Conservation (phyloP, 2,113 vertebrate genomes). For the Leiothrix lutea region DNA sequence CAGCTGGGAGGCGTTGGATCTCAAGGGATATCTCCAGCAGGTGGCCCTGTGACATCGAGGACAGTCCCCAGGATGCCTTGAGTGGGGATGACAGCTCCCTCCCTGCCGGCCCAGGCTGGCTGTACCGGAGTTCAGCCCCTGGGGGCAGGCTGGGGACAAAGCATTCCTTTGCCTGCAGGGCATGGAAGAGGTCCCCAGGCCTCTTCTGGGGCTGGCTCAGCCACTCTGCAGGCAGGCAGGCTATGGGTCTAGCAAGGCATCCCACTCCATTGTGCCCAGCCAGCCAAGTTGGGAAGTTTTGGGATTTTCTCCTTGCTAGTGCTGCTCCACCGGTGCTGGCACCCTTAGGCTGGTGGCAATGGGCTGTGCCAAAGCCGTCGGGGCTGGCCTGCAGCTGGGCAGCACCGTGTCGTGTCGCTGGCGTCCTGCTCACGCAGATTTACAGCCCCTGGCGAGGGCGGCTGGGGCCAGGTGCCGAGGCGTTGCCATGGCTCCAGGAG, state of each 20-base stretch:
- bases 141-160: background rate
- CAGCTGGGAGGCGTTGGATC: background rate
- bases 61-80: background rate
- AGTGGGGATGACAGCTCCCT: background rate
- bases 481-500: rapidly evolving
- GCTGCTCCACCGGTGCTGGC: background rate
- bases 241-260: background rate
- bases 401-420: rapidly evolving
- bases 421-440: background rate
- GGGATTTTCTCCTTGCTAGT: background rate
- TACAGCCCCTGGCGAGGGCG: background rate
- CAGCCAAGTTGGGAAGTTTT: background rate
- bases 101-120: too few species aligned
- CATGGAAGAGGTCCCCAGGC: background rate
- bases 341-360: background rate
- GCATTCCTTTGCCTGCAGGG: background rate
- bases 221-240: background rate
- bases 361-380: background rate
- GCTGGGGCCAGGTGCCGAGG: background rate
- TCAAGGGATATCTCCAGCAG: conserved; percentile 28
- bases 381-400: background rate
- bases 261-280: rapidly evolving
- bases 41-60: conserved; percentile 45
- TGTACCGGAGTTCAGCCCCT: background rate
- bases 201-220: background rate